These are phyloP conservation scores for Drosophila limbata DNA, from an alignment of 2,888 invertebrate species.

Conservation along the genomic window DNA sequence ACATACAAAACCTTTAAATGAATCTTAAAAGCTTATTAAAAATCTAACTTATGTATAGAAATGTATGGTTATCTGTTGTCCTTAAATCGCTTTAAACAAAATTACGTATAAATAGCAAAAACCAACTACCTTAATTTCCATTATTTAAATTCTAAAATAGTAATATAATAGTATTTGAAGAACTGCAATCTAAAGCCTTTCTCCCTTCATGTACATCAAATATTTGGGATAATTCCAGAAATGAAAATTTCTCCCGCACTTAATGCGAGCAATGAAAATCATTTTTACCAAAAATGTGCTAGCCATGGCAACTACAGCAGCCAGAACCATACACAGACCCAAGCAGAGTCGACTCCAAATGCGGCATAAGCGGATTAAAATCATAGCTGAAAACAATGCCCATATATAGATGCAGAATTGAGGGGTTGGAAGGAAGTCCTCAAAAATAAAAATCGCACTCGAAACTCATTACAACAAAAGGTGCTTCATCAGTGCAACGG, in stretches of 20 bases:
- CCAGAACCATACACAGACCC: constrained; percentile 3
- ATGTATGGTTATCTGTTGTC: too few species aligned
- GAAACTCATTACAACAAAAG: constrained; percentile 82
- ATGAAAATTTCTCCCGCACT: constrained; percentile 5
- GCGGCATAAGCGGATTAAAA: constrained; percentile 74
- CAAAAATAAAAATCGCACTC: constrained; percentile 67
- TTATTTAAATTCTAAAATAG: background rate
- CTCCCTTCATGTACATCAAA: background rate
- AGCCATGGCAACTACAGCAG: constrained; percentile 54
- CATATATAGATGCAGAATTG: background rate
- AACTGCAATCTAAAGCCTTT: background rate
- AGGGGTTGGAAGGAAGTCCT: constrained; percentile 33
- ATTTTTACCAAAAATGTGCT: constrained; percentile 38
- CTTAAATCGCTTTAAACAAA: too few species aligned
- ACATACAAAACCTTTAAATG: too few species aligned
- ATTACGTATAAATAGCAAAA: too few species aligned
- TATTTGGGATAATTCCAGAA: constrained; percentile 3
- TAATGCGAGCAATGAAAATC: constrained; percentile 43
- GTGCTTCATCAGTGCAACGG: constrained; percentile 73
- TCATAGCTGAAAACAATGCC: constrained; percentile 23
- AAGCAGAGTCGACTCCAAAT: constrained; percentile 16
- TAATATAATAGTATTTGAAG: background rate
- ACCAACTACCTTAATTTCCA: background rate
- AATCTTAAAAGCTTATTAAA: too few species aligned
- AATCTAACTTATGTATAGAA: too few species aligned